These are phyloP conservation scores for Drosophila paranaensis DNA, from an alignment of 2,888 invertebrate species.

Conservation along the genomic window DNA sequence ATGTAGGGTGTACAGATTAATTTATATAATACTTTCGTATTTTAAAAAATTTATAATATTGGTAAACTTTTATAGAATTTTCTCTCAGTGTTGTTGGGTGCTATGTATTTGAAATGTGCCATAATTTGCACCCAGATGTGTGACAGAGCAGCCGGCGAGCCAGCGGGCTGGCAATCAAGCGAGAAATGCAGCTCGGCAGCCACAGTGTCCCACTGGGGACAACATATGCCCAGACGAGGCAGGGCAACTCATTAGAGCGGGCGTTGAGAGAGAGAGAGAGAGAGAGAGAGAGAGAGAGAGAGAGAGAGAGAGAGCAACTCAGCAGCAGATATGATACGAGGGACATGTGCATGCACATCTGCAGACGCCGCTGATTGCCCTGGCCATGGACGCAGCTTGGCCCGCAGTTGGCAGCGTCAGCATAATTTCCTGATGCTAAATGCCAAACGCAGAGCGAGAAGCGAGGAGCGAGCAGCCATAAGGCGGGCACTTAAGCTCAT, in stretches of 20 bases:
- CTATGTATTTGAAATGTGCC: slow-evolving; percentile 75
- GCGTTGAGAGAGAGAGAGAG: slow-evolving; percentile 46
- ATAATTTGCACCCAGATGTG: slow-evolving; percentile 80
- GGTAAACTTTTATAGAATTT: not conserved
- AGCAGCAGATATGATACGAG: slow-evolving; percentile 58
- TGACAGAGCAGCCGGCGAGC: slow-evolving; percentile 71
- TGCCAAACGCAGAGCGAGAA: slow-evolving; percentile 71
- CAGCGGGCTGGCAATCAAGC: slow-evolving; percentile 69
- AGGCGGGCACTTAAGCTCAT: slow-evolving; percentile 73
- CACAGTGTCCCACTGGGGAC: slow-evolving; percentile 20
- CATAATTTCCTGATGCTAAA: slow-evolving; percentile 84
- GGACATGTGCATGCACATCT: slow-evolving; percentile 68
- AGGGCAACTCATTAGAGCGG: slow-evolving; percentile 81
- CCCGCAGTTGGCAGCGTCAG: slow-evolving; percentile 81
- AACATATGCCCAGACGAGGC: slow-evolving; percentile 67
- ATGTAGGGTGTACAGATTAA: too few relatives aligned
- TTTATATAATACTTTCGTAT: too few relatives aligned
- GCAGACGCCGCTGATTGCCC: slow-evolving; percentile 75
- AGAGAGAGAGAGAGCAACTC: slow-evolving; percentile 44
- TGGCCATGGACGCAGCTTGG: slow-evolving; percentile 38
- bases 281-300: not conserved
- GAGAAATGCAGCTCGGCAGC: slow-evolving; percentile 54
- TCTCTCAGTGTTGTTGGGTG: slow-evolving; percentile 47
- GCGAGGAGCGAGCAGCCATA: slow-evolving; percentile 33
- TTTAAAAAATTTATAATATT: too few relatives aligned